Percentiles rank a stretch among this genome's conserved stretches.
Conservation (phyloP, 1,140 invertebrate species). For the fruit fly (Drosophila melanogaster) region DNA sequence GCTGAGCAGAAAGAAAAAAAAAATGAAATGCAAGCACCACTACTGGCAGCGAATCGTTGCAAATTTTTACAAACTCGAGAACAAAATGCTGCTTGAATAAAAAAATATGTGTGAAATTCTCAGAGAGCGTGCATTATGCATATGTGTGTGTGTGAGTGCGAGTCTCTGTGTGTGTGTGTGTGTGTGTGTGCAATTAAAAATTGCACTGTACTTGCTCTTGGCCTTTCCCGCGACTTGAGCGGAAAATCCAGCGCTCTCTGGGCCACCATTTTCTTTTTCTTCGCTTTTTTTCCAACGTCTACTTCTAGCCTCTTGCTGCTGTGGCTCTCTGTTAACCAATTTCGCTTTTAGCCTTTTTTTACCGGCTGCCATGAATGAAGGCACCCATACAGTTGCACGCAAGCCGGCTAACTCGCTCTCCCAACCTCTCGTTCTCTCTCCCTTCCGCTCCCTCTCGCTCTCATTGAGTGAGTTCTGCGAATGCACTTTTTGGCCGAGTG, state of each 20-base stretch:
- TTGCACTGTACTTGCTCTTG: conserved; percentile 61
- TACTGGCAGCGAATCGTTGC: conserved; percentile 21
- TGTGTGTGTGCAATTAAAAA: conserved; percentile 73
- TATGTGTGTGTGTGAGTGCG: neutral
- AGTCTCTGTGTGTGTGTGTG: conserved; percentile 28
- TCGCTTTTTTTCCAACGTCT: conserved; percentile 16
- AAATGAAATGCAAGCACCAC: conserved; percentile 2
- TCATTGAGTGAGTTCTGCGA: conserved; percentile 17
- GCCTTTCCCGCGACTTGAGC: conserved; percentile 33
- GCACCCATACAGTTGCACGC: conserved; percentile 46
- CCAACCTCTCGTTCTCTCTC: conserved; percentile 28
- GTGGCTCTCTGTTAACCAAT: conserved; percentile 64
- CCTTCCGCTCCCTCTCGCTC: neutral
- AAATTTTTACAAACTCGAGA: conserved; percentile 71
- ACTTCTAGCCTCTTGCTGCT: neutral
- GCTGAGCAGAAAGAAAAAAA: conserved; percentile 9
- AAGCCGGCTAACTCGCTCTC: conserved; percentile 38
- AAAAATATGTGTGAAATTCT: conserved; percentile 50
- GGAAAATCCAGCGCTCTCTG: conserved; percentile 40
- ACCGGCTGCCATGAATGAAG: conserved; percentile 80
- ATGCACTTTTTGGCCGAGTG: conserved; percentile 52
- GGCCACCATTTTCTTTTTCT: conserved; percentile 77
- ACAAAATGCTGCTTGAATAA: conserved; percentile 54
- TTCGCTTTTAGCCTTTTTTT: conserved; percentile 81
- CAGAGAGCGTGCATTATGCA: conserved; percentile 29